Conservation (phyloP, 2,888 invertebrate genomes). For the Oscheius sp. region DNA sequence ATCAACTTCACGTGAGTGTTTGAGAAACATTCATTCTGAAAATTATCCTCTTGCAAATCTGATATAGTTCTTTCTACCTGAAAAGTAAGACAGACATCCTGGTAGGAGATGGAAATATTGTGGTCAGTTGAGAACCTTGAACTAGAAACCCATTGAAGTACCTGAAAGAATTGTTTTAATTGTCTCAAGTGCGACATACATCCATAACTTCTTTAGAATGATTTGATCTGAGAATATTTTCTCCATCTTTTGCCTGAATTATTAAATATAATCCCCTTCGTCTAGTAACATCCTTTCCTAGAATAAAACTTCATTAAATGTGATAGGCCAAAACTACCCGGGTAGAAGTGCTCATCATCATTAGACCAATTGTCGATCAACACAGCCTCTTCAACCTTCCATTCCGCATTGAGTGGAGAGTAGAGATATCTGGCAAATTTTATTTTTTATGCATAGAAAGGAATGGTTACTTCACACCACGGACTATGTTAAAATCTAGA, state of each 20-base stretch:
- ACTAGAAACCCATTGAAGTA: conserved; percentile 55
- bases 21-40: conserved; percentile 62
- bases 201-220: conserved; percentile 53
- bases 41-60: conserved; percentile 1
- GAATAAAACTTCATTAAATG: background rate
- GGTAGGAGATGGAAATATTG: conserved; percentile 37
- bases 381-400: conserved; percentile 61
- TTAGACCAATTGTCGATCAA: conserved; percentile 60
- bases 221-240: conserved; percentile 40
- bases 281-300: conserved; percentile 61
- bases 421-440: conserved; percentile 46
- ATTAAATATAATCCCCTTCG: conserved; percentile 61
- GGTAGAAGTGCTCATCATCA: conserved; percentile 52
- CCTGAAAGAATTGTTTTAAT: background rate
- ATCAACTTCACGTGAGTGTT: conserved; percentile 60
- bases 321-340: conserved; percentile 30
- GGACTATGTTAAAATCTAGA: conserved; percentile 53
- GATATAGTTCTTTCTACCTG: conserved; percentile 33
- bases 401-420: conserved; percentile 59
- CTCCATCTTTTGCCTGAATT: conserved; percentile 43
- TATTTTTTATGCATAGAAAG: background rate
- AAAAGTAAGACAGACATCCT: conserved; percentile 49
- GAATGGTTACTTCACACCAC: conserved; percentile 37
- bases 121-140: conserved; percentile 36
- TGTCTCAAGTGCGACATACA: background rate